Percentiles rank a stretch among this genome's conserved stretches.
These are phyloP conservation scores for Drosophila bipectinata DNA, from an alignment of 1,140 invertebrate species.

Conservation along the genomic window DNA sequence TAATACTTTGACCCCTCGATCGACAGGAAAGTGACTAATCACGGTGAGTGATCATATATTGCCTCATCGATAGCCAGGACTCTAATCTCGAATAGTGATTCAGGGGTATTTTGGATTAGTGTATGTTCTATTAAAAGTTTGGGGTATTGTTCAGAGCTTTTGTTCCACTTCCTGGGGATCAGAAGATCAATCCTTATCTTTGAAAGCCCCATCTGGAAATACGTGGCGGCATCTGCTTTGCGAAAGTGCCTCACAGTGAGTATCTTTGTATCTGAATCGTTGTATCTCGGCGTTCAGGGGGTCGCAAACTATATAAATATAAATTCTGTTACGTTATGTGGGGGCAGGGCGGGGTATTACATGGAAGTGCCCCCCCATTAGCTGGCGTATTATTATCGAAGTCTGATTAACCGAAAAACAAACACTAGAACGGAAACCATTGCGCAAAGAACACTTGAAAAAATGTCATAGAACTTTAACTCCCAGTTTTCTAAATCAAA, in stretches of 20 bases:
- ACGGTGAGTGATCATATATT: background rate
- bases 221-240: background rate
- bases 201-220: background rate
- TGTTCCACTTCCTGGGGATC: too few species aligned
- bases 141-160: too few species aligned
- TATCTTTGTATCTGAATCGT: background rate
- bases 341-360: background rate
- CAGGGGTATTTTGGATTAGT: background rate
- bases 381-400: conserved; percentile 16
- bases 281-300: background rate
- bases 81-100: background rate
- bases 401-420: conserved; percentile 25
- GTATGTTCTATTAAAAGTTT: too few species aligned
- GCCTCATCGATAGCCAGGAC: background rate
- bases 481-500: background rate
- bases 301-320: background rate
- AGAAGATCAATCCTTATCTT: background rate
- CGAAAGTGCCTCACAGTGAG: background rate
- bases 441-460: conserved; percentile 1
- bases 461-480: background rate
- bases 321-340: too few species aligned
- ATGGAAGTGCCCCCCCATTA: background rate
- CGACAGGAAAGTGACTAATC: background rate
- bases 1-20: background rate
- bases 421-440: background rate